Evolutionary conservation across 1,140 invertebrate species (phyloP), one percentile per base, ranked within the genome.

Genomic region (Atta colombica): DNA sequence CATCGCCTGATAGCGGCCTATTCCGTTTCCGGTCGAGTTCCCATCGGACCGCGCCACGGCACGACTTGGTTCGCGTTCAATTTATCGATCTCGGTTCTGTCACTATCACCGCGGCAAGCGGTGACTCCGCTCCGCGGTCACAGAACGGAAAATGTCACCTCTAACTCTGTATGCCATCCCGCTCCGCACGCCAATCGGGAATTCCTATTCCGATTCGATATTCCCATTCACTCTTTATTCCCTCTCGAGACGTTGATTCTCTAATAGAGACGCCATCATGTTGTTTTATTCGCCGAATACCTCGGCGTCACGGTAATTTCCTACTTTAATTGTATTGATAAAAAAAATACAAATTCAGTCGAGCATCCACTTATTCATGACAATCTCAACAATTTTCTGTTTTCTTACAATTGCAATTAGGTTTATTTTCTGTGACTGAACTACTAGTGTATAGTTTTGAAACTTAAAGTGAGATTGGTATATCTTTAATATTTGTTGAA

Each of bases 161-260:
- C 94, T 93, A 93, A 65, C 87, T 69, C 60, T 39, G 89, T 91
- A 94, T 94, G 88, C 49, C 88, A 88, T 85, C 94, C 94, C 89
- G 91, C 90, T 94, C 93, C 91, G 80, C 90, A 89, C 93, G 93
- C 93, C 94, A 94, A 94, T 94, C 94, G 93, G 88, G 93, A 94
- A 94, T 94, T 94, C 93, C 94, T 94, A 93, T 93, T 94, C 90
- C 65, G 77, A 81, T 78, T 91, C 93, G 88, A 94, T 93, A 91
- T 77, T 77, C 87, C 86, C 68, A 85, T 87, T 72, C 85, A 77
- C 78, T 89, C 81, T 53, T 89, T 86, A 80, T 68, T 80, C 35
- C 58, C 51, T 90, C 85, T 35, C 60, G 55, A 69, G 80, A 39
- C 25, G n/a, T 60, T 75, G 75, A 90, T 82, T 77, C 16, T 16